Evolutionary conservation across 1,140 invertebrate species (phyloP).

Genomic region (Psilanteris sp.): DNA sequence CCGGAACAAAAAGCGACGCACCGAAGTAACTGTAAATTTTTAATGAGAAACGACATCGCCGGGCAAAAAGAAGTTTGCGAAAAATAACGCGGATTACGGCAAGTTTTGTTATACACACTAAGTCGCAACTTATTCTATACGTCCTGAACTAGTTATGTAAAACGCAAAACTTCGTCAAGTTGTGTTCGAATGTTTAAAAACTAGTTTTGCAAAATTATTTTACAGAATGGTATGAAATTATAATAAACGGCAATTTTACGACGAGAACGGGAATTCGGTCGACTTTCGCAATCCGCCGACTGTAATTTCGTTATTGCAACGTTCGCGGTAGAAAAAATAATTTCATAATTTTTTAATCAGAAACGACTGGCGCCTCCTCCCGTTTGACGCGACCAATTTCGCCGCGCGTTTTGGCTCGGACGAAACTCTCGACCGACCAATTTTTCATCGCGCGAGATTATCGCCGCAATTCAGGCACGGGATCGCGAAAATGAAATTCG

Average conservation of each 20-base stretch:
- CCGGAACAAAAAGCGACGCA: neutral
- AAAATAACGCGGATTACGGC: constrained; percentile 35
- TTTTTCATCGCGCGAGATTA: constrained; percentile 11
- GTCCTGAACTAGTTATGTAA: constrained; percentile 52
- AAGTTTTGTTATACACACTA: constrained; percentile 49
- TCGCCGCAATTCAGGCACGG: neutral
- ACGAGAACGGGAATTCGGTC: constrained; percentile 6
- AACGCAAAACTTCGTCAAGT: constrained; percentile 40
- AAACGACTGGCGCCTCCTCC: no score
- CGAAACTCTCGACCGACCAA: neutral
- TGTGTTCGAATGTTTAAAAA: constrained; percentile 27
- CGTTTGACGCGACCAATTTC: no score
- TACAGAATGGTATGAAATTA: constrained; percentile 25
- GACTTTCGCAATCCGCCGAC: constrained; percentile 4
- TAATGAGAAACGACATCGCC: constrained; percentile 16
- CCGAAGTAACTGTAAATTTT: constrained; percentile 8
- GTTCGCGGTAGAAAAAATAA: neutral
- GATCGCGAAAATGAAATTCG: constrained; percentile 30
- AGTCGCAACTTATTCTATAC: constrained; percentile 37
- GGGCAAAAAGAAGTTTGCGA: constrained; percentile 4
- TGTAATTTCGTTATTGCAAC: constrained; percentile 13
- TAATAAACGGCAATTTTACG: constrained; percentile 31
- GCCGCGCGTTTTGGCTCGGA: neutral
- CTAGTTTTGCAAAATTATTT: constrained; percentile 52
- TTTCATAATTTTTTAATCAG: neutral